phyloP scores from a whole-genome alignment of 1,140 invertebrate species.

The Achatina immaculata region DNA sequence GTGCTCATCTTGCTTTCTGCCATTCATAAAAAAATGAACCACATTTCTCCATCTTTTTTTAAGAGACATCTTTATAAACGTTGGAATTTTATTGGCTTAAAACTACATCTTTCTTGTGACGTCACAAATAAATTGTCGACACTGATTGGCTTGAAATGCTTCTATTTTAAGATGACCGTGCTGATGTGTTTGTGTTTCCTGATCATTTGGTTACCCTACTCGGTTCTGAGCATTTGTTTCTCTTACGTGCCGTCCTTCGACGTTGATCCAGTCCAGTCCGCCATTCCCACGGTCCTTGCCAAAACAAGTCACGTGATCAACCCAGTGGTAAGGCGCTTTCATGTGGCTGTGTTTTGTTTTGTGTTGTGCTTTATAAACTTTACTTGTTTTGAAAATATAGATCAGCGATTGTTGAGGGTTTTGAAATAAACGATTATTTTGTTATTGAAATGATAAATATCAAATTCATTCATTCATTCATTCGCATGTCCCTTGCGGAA shows the following conservation, averaged over 20 bases:
- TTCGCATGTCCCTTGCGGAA: no score
- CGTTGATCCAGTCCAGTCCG: not conserved
- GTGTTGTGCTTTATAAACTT: not conserved
- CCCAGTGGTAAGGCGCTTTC: slow-evolving; percentile 13
- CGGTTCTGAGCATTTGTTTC: slow-evolving; percentile 6
- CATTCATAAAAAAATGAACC: not conserved
- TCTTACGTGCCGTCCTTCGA: not conserved
- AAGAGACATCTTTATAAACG: not conserved
- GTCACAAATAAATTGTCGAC: not conserved
- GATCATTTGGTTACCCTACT: slow-evolving; percentile 23
- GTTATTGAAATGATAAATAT: no score
- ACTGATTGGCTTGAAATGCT: not conserved
- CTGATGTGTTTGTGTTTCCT: slow-evolving; percentile 15
- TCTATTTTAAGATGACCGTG: not conserved
- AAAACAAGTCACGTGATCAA: slow-evolving; percentile 22
- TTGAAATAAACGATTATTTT: no score
- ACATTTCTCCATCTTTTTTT: not conserved
- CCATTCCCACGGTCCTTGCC: slow-evolving; percentile 22
- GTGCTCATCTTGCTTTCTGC: not conserved
- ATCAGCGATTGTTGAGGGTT: no score
- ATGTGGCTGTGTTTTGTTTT: not conserved
- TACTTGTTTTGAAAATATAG: no score
- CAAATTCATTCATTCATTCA: no score
- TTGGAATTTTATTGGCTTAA: not conserved
- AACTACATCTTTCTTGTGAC: not conserved